Conservation (phyloP, 35 echinoderm and acorn worm species). For the Eucidaris tribuloides region DNA sequence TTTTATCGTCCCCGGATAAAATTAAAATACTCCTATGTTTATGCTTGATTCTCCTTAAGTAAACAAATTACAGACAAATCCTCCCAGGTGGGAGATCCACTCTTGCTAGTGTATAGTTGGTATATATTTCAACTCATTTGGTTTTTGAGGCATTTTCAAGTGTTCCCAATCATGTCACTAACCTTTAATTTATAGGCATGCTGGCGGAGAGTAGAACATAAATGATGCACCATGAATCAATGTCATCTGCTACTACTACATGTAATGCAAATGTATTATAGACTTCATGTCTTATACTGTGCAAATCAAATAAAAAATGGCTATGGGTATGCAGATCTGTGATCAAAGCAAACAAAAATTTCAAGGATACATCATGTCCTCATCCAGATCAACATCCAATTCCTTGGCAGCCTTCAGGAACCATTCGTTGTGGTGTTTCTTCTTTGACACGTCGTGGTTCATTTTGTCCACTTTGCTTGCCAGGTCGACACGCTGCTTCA, state of each 20-base stretch:
- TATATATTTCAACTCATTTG: too few relatives aligned
- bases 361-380: conserved; percentile 91
- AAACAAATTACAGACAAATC: too few relatives aligned
- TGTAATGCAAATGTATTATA: neutral
- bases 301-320: neutral
- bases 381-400: conserved; percentile 82
- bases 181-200: too few relatives aligned
- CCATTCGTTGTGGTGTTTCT: conserved; percentile 88
- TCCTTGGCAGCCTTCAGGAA: conserved; percentile 82
- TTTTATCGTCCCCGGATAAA: too few relatives aligned
- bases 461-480: conserved; percentile 68
- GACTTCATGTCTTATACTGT: neutral
- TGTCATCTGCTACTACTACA: neutral
- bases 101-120: too few relatives aligned
- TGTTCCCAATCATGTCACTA: too few relatives aligned
- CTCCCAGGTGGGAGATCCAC: too few relatives aligned
- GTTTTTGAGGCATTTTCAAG: too few relatives aligned
- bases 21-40: too few relatives aligned
- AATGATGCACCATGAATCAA: too few relatives aligned
- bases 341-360: neutral
- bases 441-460: conserved; percentile 53
- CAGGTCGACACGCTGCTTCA: conserved; percentile 58
- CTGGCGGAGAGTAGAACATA: too few relatives aligned
- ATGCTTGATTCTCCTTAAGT: too few relatives aligned
- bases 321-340: neutral